These are phyloP conservation scores for Onychomys leucogaster DNA, from an alignment of 2,797 vertebrate genomes.

Conservation along the genomic window DNA sequence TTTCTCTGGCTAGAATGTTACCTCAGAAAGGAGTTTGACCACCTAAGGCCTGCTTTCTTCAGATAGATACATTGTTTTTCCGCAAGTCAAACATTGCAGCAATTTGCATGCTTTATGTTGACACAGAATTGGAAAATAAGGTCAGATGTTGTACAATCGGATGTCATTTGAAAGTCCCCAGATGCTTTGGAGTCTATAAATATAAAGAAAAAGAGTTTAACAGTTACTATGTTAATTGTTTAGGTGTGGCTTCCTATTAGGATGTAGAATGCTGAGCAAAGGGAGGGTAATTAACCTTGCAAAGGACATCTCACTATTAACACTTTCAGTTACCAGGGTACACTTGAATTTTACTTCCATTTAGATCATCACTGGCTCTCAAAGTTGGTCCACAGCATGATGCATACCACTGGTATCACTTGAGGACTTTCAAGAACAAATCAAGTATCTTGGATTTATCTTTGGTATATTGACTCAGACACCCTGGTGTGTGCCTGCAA, in stretches of 20 bases:
- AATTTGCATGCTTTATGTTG: neutral
- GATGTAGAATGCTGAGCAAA: neutral
- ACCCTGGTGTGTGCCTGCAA: too few relatives aligned
- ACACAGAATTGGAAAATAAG: neutral
- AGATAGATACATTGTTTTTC: neutral
- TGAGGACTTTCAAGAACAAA: neutral
- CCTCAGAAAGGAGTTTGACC: neutral
- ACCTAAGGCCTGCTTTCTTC: neutral
- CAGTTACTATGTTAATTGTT: neutral
- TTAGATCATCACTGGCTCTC: neutral
- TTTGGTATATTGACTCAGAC: neutral
- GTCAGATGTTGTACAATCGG: neutral
- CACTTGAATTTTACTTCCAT: neutral
- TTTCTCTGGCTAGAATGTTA: neutral
- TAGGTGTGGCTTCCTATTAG: neutral
- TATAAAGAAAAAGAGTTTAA: neutral
- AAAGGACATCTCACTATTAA: neutral
- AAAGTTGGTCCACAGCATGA: neutral
- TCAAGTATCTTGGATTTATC: too few relatives aligned
- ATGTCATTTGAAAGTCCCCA: neutral
- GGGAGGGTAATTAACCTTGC: neutral
- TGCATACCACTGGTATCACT: too few relatives aligned
- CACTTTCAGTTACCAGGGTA: neutral
- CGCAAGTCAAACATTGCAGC: neutral
- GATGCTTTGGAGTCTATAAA: neutral